phyloP scores from a whole-genome alignment of 2,797 vertebrate genomes.

The Monodelphis domestica region DNA sequence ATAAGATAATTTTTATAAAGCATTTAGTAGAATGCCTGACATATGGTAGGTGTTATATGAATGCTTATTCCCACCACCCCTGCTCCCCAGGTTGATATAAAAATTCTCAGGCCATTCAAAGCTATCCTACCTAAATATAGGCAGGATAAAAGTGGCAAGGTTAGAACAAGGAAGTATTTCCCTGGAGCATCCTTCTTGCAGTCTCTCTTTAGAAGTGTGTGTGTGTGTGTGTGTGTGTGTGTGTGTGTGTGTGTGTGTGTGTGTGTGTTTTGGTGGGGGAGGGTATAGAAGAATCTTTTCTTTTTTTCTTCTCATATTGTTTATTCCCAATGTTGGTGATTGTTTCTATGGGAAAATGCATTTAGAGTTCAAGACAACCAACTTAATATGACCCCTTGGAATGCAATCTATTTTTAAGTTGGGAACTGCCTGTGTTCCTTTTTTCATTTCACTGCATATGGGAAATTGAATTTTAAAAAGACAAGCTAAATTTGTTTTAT shows the following conservation, averaged over 20 bases:
- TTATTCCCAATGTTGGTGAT: background rate
- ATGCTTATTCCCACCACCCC: no score
- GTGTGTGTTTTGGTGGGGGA: background rate
- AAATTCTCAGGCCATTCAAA: no score
- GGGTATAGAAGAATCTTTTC: background rate
- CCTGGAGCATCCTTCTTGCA: background rate
- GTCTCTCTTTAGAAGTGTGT: background rate
- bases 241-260: no score
- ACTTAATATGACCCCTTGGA: background rate
- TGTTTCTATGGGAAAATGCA: background rate
- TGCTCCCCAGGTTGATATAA: no score
- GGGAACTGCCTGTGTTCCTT: conserved; percentile 2
- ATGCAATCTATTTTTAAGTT: background rate
- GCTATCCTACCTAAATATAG: background rate
- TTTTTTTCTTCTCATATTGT: background rate
- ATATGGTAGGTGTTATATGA: no score
- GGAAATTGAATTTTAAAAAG: background rate
- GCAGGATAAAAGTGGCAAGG: background rate
- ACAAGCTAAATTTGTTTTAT: background rate
- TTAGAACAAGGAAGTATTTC: background rate
- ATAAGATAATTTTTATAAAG: no score
- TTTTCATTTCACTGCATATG: background rate
- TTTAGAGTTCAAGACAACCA: background rate
- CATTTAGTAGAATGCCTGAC: no score
- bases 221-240: background rate